phyloP scores from a whole-genome alignment of 2,888 invertebrate species.

The Lathronympha strigana region DNA sequence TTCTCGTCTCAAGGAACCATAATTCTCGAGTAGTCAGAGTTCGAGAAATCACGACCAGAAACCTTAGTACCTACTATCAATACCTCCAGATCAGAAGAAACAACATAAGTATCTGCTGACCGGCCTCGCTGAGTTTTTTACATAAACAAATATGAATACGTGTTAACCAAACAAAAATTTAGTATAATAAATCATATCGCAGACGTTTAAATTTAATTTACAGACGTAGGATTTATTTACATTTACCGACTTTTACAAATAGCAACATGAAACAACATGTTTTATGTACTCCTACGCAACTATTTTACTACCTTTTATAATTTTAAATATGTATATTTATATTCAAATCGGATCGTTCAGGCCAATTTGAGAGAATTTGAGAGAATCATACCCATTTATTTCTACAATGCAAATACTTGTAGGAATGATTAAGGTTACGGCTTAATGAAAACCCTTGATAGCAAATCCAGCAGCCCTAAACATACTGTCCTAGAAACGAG shows the following conservation, averaged over 20 bases:
- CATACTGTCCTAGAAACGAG: no score
- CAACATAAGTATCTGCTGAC: not conserved
- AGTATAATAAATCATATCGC: slow-evolving; percentile 25
- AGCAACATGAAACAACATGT: slow-evolving; percentile 14
- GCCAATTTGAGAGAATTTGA: no score
- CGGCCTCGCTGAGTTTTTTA: slow-evolving; percentile 22
- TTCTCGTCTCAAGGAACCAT: no score
- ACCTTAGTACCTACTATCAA: not conserved
- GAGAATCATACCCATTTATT: no score
- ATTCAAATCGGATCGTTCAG: no score
- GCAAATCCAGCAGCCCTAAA: no score
- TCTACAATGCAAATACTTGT: no score
- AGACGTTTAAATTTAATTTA: slow-evolving; percentile 16
- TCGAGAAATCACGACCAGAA: no score
- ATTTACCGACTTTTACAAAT: slow-evolving; percentile 7
- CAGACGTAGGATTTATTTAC: slow-evolving; percentile 5
- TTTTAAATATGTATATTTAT: no score
- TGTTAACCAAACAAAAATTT: slow-evolving; percentile 10
- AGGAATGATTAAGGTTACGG: no score
- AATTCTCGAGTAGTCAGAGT: no score
- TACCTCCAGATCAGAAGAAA: not conserved
- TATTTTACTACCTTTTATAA: slow-evolving; percentile 8
- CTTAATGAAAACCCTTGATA: no score
- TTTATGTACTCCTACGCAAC: slow-evolving; percentile 3
- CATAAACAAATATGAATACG: slow-evolving; percentile 21